These are phyloP conservation scores for Pygocentrus nattereri DNA, from an alignment of 2,797 vertebrate genomes.

Conservation along the genomic window DNA sequence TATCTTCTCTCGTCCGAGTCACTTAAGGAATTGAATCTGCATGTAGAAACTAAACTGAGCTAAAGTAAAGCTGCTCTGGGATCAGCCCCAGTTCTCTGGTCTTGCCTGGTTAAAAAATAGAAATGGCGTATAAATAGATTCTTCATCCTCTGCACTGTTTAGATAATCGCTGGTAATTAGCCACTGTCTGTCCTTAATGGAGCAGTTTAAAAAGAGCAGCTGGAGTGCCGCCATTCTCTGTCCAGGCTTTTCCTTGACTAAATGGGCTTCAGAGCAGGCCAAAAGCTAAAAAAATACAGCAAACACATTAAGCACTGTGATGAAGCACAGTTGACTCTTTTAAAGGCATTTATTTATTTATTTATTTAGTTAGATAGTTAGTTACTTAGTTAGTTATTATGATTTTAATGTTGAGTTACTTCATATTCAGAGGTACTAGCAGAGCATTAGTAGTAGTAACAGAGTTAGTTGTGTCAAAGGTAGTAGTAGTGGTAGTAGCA, in stretches of 20 bases:
- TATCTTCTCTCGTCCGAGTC: slow-evolving; percentile 68
- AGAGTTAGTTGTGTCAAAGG: no score
- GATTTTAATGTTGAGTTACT: no score
- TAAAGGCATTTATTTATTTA: background rate
- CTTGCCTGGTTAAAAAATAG: slow-evolving; percentile 26
- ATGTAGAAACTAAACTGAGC: background rate
- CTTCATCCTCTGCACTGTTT: slow-evolving; percentile 34
- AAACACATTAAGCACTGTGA: slow-evolving; percentile 19
- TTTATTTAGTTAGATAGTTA: background rate
- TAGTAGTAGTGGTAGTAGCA: no score
- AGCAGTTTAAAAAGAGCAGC: slow-evolving; percentile 26
- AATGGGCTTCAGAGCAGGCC: slow-evolving; percentile 28
- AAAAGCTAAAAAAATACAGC: background rate
- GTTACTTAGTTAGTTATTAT: background rate
- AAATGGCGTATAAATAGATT: slow-evolving; percentile 40
- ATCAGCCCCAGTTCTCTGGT: background rate
- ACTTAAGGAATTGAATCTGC: slow-evolving; percentile 22
- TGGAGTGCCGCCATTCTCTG: slow-evolving; percentile 29
- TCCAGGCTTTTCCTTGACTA: background rate
- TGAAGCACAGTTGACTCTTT: slow-evolving; percentile 18
- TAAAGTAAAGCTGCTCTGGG: slow-evolving; percentile 6
- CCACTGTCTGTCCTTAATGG: slow-evolving; percentile 40
- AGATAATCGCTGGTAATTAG: slow-evolving; percentile 47
- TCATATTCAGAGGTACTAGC: no score
- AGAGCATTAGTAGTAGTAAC: no score